A percentile compares a stretch with the other conserved stretches of the same genome.
phyloP scores from a whole-genome alignment of 2,113 vertebrate species.

The Cyanocitta stelleri region DNA sequence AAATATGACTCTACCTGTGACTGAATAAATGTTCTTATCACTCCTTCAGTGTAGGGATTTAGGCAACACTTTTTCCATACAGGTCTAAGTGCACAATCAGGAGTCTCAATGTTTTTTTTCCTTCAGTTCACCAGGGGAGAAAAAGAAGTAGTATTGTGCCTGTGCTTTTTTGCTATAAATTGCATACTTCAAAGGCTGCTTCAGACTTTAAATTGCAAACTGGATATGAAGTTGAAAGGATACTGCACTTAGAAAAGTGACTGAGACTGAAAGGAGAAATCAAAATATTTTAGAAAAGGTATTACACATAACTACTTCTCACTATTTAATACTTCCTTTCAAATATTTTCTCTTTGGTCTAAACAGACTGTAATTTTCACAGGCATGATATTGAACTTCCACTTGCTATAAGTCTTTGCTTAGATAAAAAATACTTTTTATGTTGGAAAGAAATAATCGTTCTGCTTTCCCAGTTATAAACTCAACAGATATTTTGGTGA shows the following conservation, averaged over 20 bases:
- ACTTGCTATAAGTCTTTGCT: background rate
- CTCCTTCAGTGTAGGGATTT: background rate
- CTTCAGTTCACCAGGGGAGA: background rate
- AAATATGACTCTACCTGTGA: background rate
- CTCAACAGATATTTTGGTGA: background rate
- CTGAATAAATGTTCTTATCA: background rate
- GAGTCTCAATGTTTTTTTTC: background rate
- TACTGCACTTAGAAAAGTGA: background rate
- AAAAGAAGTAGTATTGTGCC: background rate
- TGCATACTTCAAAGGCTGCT: background rate
- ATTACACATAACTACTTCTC: background rate
- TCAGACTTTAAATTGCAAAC: background rate
- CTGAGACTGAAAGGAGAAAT: background rate
- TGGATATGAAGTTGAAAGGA: background rate
- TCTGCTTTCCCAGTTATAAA: background rate
- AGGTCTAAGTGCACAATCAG: background rate
- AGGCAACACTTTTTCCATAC: background rate
- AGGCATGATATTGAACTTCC: background rate
- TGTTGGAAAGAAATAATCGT: background rate
- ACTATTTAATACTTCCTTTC: conserved; percentile 7
- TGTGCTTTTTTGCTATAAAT: background rate
- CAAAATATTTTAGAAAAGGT: background rate
- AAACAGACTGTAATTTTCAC: background rate
- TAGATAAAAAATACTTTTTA: background rate
- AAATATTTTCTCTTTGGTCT: background rate